phyloP scores from a whole-genome alignment of 2,797 vertebrate species.

The Cirrhinus molitorella region DNA sequence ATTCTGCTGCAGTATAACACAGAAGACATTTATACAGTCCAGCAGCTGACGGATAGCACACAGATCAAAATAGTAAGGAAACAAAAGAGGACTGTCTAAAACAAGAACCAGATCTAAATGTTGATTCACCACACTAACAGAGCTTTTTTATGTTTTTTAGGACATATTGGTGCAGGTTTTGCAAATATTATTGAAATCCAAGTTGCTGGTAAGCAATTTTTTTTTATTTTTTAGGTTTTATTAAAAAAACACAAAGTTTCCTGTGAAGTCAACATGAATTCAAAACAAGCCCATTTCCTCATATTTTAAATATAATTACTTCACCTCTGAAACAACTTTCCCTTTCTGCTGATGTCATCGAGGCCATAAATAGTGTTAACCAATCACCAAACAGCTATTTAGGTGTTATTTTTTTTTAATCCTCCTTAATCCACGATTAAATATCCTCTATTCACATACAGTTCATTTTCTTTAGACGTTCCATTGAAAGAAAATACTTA shows the following conservation, averaged over 20 bases:
- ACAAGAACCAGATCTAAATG: neutral
- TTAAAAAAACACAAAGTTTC: neutral
- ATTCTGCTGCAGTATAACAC: constrained; percentile 91
- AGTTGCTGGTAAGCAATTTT: constrained; percentile 96
- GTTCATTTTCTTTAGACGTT: neutral
- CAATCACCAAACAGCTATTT: neutral
- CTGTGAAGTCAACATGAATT: neutral
- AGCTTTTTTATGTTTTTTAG: constrained; percentile 72
- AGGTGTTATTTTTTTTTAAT: neutral
- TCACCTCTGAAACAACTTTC: neutral
- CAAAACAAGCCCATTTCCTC: neutral
- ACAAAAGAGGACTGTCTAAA: neutral
- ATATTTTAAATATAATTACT: neutral
- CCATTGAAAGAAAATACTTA: neutral
- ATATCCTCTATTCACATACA: neutral
- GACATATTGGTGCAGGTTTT: constrained; percentile 98
- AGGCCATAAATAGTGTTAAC: neutral
- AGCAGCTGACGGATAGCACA: constrained; percentile 97
- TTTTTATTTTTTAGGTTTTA: neutral
- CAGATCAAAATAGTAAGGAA: constrained; percentile 95
- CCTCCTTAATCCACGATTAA: neutral
- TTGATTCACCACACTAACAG: neutral
- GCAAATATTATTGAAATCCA: constrained; percentile 96
- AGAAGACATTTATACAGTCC: constrained; percentile 91
- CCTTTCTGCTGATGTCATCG: neutral